These are phyloP conservation scores for Neomorphus geoffroyi DNA, from an alignment of 2,797 vertebrate genomes.

Conservation along the genomic window DNA sequence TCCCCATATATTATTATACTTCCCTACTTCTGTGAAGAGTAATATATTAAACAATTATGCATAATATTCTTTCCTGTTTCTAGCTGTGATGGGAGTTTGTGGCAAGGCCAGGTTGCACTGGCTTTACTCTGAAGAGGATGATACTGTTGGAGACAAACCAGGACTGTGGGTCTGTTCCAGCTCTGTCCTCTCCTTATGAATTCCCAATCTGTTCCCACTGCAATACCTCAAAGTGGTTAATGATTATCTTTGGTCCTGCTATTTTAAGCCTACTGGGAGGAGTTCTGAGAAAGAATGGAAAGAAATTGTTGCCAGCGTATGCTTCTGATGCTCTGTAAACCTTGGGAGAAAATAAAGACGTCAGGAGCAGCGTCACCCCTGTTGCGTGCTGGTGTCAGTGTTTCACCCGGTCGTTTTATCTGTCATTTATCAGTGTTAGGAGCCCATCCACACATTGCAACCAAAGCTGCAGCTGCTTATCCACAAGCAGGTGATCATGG, in stretches of 20 bases:
- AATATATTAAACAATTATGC: neutral
- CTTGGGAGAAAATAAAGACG: neutral
- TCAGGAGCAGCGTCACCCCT: neutral
- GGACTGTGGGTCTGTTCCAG: neutral
- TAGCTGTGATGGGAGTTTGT: neutral
- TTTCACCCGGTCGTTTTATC: neutral
- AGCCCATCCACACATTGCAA: neutral
- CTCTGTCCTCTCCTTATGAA: neutral
- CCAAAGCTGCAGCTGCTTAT: neutral
- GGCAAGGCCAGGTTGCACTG: neutral
- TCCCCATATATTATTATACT: neutral
- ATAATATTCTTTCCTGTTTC: neutral
- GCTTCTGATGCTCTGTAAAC: neutral
- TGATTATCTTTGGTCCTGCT: constrained; percentile 16
- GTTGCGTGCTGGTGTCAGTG: neutral
- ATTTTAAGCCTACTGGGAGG: constrained; percentile 31
- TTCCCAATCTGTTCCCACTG: neutral
- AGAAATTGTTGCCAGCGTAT: fast-evolving
- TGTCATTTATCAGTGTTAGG: neutral
- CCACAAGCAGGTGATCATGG: neutral
- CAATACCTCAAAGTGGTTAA: neutral
- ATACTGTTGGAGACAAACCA: neutral
- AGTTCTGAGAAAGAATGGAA: neutral
- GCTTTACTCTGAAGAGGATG: neutral
- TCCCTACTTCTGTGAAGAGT: neutral